phyloP scores from a whole-genome alignment of 2,797 vertebrate species.

The Knipowitschia caucasica region DNA sequence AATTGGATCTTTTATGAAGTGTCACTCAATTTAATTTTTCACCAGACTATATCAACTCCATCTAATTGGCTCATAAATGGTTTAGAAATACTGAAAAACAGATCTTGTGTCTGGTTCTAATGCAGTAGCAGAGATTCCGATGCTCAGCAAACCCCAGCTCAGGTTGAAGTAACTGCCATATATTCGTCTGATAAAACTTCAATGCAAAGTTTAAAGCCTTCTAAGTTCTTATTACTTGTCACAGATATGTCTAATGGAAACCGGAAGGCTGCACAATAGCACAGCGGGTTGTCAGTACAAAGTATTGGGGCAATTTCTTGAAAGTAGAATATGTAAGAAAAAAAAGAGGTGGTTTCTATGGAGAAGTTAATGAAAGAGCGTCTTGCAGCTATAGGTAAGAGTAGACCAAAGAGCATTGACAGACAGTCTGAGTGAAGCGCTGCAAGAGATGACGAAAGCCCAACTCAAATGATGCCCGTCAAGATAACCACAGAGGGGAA shows the following conservation, averaged over 20 bases:
- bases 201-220: slow-evolving; percentile 6
- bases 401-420: slow-evolving; percentile 46
- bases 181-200: neutral
- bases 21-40: slow-evolving; percentile 24
- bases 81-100: slow-evolving; percentile 4
- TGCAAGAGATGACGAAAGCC: slow-evolving; percentile 51
- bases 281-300: slow-evolving; percentile 23
- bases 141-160: slow-evolving; percentile 29
- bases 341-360: slow-evolving; percentile 34
- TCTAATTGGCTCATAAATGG: slow-evolving; percentile 28
- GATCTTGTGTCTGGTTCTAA: too few species aligned
- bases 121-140: slow-evolving; percentile 5
- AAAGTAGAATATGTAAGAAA: slow-evolving; percentile 30
- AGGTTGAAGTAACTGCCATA: slow-evolving; percentile 12
- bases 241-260: slow-evolving; percentile 1
- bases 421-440: slow-evolving; percentile 42
- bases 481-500: slow-evolving; percentile 15
- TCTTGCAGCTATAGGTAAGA: slow-evolving; percentile 40
- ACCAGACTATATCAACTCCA: slow-evolving; percentile 24
- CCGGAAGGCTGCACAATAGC: slow-evolving; percentile 3
- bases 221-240: slow-evolving; percentile 4
- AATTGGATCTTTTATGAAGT: slow-evolving; percentile 45
- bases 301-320: slow-evolving; percentile 22
- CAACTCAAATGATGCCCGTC: slow-evolving; percentile 40
- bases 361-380: slow-evolving; percentile 45